These are phyloP conservation scores for Drosophila nikananu DNA, from an alignment of 1,140 invertebrate species.

Conservation along the genomic window DNA sequence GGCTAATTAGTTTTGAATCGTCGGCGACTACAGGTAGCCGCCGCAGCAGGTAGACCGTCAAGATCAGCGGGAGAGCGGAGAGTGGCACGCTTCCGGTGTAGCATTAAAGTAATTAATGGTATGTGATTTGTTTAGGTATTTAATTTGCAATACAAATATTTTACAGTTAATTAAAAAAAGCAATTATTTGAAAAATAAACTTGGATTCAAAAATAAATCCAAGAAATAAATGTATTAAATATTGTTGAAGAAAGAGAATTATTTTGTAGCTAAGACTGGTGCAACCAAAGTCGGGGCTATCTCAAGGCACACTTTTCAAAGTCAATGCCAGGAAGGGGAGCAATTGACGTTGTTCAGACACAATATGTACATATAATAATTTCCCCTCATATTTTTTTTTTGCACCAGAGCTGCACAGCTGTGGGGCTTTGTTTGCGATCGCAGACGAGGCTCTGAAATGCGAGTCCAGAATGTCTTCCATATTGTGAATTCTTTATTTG, in stretches of 20 bases:
- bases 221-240: neutral
- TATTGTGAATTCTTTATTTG: slow-evolving; percentile 59
- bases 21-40: slow-evolving; percentile 50
- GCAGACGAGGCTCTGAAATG: slow-evolving; percentile 9
- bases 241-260: no score
- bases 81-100: slow-evolving; percentile 42
- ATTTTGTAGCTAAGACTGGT: no score
- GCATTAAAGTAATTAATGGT: neutral
- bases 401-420: slow-evolving; percentile 42
- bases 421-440: slow-evolving; percentile 37
- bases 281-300: slow-evolving; percentile 11
- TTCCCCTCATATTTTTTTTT: slow-evolving; percentile 6
- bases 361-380: slow-evolving; percentile 8
- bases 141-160: neutral
- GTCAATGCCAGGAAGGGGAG: slow-evolving; percentile 59
- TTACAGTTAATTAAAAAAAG: neutral
- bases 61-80: slow-evolving; percentile 19
- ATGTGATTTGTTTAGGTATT: neutral
- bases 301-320: slow-evolving; percentile 63
- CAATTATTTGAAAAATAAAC: neutral
- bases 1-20: slow-evolving; percentile 75
- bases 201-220: neutral
- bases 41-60: slow-evolving; percentile 30
- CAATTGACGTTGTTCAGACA: slow-evolving; percentile 60
- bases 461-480: slow-evolving; percentile 18